A percentile compares a stretch with the other conserved stretches of the same genome.
Evolutionary conservation across 2,113 vertebrate genomes (phyloP).

Genomic region (Sula dactylatra): DNA sequence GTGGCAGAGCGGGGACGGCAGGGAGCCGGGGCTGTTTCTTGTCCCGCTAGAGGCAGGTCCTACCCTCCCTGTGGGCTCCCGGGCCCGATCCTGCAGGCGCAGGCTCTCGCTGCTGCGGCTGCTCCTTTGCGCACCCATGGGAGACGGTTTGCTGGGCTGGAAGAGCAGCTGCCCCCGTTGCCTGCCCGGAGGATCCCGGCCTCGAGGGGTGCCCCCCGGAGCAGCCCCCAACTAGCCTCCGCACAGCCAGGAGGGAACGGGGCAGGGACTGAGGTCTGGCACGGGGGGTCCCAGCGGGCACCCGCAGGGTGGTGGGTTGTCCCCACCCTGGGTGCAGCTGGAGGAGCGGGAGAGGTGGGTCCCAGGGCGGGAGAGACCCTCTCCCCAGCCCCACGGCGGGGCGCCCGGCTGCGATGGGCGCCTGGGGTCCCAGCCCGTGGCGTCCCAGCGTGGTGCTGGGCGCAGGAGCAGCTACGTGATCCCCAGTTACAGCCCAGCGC

Average conservation of each 20-base stretch:
- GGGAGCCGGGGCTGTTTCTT: background rate
- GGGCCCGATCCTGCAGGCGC: background rate
- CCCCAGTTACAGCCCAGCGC: background rate
- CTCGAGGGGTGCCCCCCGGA: too few relatives aligned
- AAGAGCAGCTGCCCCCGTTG: background rate
- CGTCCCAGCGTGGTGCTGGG: background rate
- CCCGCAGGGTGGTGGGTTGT: background rate
- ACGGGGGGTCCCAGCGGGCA: background rate
- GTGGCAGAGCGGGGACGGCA: background rate
- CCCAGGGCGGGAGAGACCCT: too few relatives aligned
- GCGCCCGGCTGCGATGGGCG: background rate
- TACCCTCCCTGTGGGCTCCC: background rate
- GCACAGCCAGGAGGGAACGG: background rate
- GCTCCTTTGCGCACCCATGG: background rate
- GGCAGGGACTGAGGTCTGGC: background rate
- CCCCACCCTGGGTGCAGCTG: background rate
- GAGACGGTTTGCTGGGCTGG: background rate
- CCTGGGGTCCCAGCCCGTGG: background rate
- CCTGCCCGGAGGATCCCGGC: background rate
- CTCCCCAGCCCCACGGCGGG: background rate
- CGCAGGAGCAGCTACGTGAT: background rate
- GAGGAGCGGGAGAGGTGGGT: background rate
- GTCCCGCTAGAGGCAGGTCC: accelerated
- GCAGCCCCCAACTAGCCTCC: background rate
- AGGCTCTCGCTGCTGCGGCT: accelerated